phyloP scores from a whole-genome alignment of 1,140 invertebrate genomes.

The Chlorops oryzae region DNA sequence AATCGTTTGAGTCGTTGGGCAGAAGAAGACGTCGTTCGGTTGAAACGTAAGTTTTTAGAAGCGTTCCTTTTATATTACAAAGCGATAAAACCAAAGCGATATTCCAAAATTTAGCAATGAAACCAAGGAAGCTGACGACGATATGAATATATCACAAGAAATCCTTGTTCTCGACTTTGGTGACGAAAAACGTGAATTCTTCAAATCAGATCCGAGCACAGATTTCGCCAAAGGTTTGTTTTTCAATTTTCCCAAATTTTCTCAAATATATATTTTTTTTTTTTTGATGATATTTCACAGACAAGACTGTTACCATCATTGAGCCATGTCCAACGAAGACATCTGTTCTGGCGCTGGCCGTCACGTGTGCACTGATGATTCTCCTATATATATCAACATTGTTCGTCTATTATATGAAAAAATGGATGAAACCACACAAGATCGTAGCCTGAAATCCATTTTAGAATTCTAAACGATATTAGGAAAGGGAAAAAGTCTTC shows the following conservation, averaged over 20 bases:
- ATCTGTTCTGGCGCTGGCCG: slow-evolving; percentile 78
- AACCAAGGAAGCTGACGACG: slow-evolving; percentile 66
- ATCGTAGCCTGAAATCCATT: slow-evolving; percentile 73
- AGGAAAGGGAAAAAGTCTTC: too few relatives aligned
- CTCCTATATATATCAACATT: slow-evolving; percentile 85
- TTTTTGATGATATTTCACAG: slow-evolving; percentile 52
- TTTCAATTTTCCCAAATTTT: background rate
- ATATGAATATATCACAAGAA: slow-evolving; percentile 91
- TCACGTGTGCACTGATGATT: slow-evolving; percentile 81
- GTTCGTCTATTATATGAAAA: slow-evolving; percentile 86
- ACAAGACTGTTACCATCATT: slow-evolving; percentile 78
- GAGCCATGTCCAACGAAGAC: slow-evolving; percentile 86
- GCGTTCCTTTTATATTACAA: too few relatives aligned
- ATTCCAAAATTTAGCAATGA: slow-evolving; percentile 46
- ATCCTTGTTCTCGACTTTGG: slow-evolving; percentile 87
- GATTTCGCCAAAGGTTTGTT: slow-evolving; percentile 65
- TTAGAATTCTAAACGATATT: too few relatives aligned
- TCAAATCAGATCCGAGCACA: slow-evolving; percentile 69
- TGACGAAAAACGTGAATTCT: slow-evolving; percentile 78
- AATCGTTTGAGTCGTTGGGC: slow-evolving; percentile 84
- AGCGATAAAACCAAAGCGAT: too few relatives aligned
- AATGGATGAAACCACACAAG: slow-evolving; percentile 78
- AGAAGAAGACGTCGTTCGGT: slow-evolving; percentile 77
- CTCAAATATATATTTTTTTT: background rate
- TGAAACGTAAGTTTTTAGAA: slow-evolving; percentile 40